Evolutionary conservation across 1,140 invertebrate species (phyloP).

Genomic region (Notospermus geniculatus): DNA sequence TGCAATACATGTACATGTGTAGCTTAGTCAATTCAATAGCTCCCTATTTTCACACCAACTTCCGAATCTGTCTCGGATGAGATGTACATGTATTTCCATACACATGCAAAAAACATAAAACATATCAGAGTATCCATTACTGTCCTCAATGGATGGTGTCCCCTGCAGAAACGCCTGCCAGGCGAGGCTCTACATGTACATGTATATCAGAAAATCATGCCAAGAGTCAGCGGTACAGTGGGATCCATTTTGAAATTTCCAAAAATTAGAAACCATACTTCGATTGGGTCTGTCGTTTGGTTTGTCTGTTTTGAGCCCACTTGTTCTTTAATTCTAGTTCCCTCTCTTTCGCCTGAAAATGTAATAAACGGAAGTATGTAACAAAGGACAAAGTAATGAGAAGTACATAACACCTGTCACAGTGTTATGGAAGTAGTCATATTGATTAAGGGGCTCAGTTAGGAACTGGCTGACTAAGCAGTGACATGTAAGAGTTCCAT

Average conservation of each 20-base stretch:
- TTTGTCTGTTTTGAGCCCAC: slow-evolving; percentile 84
- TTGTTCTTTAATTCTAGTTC: slow-evolving; percentile 90
- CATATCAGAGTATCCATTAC: too few species aligned
- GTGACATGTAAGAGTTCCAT: not conserved
- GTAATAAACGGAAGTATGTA: slow-evolving; percentile 29
- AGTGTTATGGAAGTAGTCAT: slow-evolving; percentile 1
- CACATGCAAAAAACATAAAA: too few species aligned
- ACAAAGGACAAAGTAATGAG: not conserved
- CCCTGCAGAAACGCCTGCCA: too few species aligned
- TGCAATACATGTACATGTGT: too few species aligned
- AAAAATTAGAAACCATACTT: slow-evolving; percentile 58
- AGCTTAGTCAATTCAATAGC: too few species aligned
- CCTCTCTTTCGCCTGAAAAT: slow-evolving; percentile 82
- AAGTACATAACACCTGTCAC: slow-evolving; percentile 1
- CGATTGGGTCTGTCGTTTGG: slow-evolving; percentile 74
- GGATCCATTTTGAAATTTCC: not conserved
- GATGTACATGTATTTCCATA: too few species aligned
- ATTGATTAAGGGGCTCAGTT: not conserved
- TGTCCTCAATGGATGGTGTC: too few species aligned
- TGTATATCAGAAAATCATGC: too few species aligned
- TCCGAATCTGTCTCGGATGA: too few species aligned
- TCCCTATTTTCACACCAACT: too few species aligned
- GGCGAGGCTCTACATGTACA: too few species aligned
- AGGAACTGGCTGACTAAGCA: not conserved
- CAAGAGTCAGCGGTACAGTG: too few species aligned